Conservation (phyloP, 2,797 vertebrate genomes). For the Amblyraja radiata region DNA sequence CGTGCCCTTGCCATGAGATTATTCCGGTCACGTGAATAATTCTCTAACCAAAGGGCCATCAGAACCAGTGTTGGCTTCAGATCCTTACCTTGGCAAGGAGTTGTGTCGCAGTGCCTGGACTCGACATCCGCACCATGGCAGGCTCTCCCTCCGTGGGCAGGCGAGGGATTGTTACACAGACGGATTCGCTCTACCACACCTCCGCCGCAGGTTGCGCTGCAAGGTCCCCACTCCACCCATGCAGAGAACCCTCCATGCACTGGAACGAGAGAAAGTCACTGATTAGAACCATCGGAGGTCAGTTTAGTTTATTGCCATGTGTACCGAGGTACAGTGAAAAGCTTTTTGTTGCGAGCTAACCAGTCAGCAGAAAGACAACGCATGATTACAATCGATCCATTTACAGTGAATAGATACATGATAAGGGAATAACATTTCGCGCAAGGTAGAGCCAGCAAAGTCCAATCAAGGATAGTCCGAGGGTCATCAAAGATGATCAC, state of each 20-base stretch:
- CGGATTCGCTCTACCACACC: conserved; percentile 60
- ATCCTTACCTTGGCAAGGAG: conserved; percentile 63
- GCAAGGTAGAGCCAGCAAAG: too few relatives aligned
- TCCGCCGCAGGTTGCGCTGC: conserved; percentile 60
- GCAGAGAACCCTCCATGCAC: conserved; percentile 65
- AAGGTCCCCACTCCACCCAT: conserved; percentile 68
- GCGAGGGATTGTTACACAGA: conserved; percentile 61
- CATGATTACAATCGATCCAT: too few relatives aligned
- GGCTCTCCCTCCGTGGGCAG: conserved; percentile 60
- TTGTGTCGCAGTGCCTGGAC: conserved; percentile 60
- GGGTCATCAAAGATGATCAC: not conserved
- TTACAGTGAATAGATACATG: too few relatives aligned
- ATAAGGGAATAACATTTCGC: too few relatives aligned
- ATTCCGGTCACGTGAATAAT: not conserved
- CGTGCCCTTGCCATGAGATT: not conserved
- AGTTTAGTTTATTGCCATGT: too few relatives aligned
- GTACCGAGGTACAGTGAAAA: too few relatives aligned
- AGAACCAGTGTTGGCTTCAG: not conserved
- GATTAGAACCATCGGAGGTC: not conserved
- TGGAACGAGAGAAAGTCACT: conserved; percentile 40
- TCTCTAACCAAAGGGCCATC: not conserved
- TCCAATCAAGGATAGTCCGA: too few relatives aligned
- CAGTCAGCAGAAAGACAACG: too few relatives aligned
- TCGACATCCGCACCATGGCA: conserved; percentile 60
- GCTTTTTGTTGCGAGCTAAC: too few relatives aligned